Evolutionary conservation across 2,888 invertebrate genomes (phyloP), one percentile per base, ranked within the genome.

Genomic region (Silvanus unidentatus): DNA sequence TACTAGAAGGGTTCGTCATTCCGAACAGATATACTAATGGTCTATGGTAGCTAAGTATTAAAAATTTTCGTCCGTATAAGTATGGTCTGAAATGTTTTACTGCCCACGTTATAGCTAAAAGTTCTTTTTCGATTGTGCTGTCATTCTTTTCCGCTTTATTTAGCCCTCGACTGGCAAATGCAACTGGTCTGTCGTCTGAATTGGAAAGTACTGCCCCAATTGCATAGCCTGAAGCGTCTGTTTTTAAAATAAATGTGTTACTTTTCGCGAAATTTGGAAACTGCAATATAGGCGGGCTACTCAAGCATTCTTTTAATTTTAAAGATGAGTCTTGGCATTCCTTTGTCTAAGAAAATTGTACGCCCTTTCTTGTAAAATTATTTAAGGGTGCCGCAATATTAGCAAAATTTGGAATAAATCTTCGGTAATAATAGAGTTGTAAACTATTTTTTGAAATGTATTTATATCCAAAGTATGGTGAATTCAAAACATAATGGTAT

Each of bases 361-460:
- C 30, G 16, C 16, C 28, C 41, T 47, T 44, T 16, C 40, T 29
- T 28, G 47, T 44, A 12, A 34, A 28, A 22, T 40, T 35, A 29
- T 45, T 43, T 29, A 48, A 32, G 12, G 47, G 47, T 2, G 28
- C 11, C 1, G 45, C 38, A n/a, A 49, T 40, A 16, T 32, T n/a
- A 14, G 49, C 49, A 39, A 49, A 47, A 39, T 47, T 13, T 12
- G 12, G 42, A 30, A 56, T 50, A 32, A 56, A 56, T 27, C 50
- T 37, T 35, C 53, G 48, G 34, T 56, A 56, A 29, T n/a, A n/a
- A n/a, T n/a, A n/a, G n/a, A n/a, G n/a, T n/a, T n/a, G n/a, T n/a
- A n/a, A n/a, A n/a, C n/a, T n/a, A n/a, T n/a, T n/a, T n/a, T n/a
- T n/a, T n/a, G n/a, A n/a, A n/a, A n/a, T n/a, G n/a, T n/a, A n/a